Percentiles rank a stretch among this genome's conserved stretches.
phyloP scores from a whole-genome alignment of 2,888 invertebrate genomes.

The Hemicrepidius hirtus region DNA sequence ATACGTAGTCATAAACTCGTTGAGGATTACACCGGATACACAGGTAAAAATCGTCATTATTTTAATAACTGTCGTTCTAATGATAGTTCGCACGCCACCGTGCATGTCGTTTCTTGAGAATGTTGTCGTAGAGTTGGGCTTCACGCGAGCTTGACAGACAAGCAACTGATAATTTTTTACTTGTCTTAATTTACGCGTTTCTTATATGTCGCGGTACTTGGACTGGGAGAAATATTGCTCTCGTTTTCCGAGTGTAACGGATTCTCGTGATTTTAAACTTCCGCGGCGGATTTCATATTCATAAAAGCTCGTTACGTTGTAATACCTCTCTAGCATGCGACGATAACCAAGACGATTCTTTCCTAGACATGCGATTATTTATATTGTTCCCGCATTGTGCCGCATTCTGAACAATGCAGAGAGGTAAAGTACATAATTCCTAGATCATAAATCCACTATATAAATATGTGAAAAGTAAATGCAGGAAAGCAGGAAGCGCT shows the following conservation, averaged over 20 bases:
- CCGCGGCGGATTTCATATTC: conserved; percentile 60
- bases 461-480: conserved; percentile 36
- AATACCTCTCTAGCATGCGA: conserved; percentile 60
- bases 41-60: conserved; percentile 59
- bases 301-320: conserved; percentile 60
- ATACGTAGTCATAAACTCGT: conserved; percentile 78
- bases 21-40: conserved; percentile 74
- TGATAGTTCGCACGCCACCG: conserved; percentile 50
- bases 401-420: conserved; percentile 47
- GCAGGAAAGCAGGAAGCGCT: conserved; percentile 52
- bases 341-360: conserved; percentile 52
- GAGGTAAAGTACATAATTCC: conserved; percentile 38
- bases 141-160: conserved; percentile 47
- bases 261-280: conserved; percentile 56
- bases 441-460: conserved; percentile 33
- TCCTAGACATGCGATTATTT: conserved; percentile 50
- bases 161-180: conserved; percentile 42
- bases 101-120: conserved; percentile 47
- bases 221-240: conserved; percentile 41
- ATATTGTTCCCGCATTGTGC: conserved; percentile 51
- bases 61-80: conserved; percentile 48
- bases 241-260: conserved; percentile 47
- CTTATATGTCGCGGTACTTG: conserved; percentile 21
- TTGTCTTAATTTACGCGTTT: conserved; percentile 44
- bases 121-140: conserved; percentile 38